phyloP scores from a whole-genome alignment of 2,888 invertebrate genomes.

The Lasioglossum vierecki region DNA sequence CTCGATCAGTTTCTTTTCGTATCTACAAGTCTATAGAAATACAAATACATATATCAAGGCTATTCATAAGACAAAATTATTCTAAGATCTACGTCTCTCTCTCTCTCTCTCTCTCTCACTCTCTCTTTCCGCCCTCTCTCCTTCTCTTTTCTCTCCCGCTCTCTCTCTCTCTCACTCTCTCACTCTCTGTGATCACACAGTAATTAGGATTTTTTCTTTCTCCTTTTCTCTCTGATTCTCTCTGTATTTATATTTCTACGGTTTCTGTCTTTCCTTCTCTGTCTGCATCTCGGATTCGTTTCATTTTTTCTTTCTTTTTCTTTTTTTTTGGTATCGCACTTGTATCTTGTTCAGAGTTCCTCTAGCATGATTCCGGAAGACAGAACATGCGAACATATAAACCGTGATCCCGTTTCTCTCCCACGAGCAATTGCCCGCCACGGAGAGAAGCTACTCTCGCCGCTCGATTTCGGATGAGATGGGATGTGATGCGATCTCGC shows the following conservation, averaged over 20 bases:
- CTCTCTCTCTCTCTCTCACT: background rate
- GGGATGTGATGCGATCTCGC: constrained; percentile 34
- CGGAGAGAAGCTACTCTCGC: background rate
- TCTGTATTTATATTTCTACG: constrained; percentile 3
- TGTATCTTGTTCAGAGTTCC: constrained; percentile 17
- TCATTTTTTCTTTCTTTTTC: constrained; percentile 24
- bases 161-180: constrained; percentile 39
- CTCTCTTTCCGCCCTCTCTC: constrained; percentile 38
- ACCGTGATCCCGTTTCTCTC: constrained; percentile 2
- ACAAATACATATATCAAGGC: background rate
- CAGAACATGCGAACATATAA: background rate
- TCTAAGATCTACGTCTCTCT: background rate
- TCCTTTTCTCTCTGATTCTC: background rate
- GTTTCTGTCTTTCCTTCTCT: constrained; percentile 6
- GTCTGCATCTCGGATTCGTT: constrained; percentile 10
- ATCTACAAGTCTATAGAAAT: constrained; percentile 5
- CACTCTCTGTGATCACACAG: background rate
- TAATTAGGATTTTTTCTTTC: constrained; percentile 14
- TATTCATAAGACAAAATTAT: constrained; percentile 10
- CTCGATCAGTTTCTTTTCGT: constrained; percentile 10
- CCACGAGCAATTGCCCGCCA: background rate
- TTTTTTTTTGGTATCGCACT: constrained; percentile 26
- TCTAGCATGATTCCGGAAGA: constrained; percentile 17
- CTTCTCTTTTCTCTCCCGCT: constrained; percentile 31
- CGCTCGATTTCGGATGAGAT: constrained; percentile 33